phyloP scores from a whole-genome alignment of 2,888 invertebrate species.

The Hybos culiciformis region DNA sequence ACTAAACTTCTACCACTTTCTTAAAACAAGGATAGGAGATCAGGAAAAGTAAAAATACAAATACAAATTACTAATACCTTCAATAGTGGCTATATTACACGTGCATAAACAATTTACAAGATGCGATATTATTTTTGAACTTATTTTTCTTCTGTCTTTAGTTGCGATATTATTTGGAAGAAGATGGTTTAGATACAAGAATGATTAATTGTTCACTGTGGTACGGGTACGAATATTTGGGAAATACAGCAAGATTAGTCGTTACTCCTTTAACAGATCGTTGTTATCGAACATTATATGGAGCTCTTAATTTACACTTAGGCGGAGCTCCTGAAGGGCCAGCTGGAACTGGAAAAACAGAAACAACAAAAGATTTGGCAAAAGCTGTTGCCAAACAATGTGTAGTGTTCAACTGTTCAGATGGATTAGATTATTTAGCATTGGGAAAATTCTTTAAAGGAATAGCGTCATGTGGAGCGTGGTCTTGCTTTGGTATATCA shows the following conservation, averaged over 20 bases:
- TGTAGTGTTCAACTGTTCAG: constrained; percentile 93
- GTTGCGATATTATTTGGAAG: constrained; percentile 74
- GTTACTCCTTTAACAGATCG: constrained; percentile 90
- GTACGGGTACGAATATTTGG: constrained; percentile 92
- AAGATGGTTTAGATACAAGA: constrained; percentile 47
- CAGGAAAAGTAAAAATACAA: background rate
- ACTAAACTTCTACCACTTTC: too few relatives aligned
- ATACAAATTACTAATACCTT: too few relatives aligned
- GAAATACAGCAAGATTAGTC: constrained; percentile 74
- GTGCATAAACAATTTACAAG: too few relatives aligned
- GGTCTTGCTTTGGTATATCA: constrained; percentile 96
- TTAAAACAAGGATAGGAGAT: too few relatives aligned
- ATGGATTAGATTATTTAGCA: constrained; percentile 85
- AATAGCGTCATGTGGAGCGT: constrained; percentile 83
- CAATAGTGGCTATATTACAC: too few relatives aligned
- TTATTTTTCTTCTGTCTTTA: too few relatives aligned
- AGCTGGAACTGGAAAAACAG: constrained; percentile 78
- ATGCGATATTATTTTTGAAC: too few relatives aligned
- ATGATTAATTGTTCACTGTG: constrained; percentile 82
- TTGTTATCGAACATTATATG: constrained; percentile 83
- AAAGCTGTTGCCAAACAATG: constrained; percentile 94
- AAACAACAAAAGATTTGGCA: constrained; percentile 89
- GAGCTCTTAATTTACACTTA: constrained; percentile 78
- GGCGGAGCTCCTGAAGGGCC: constrained; percentile 77
- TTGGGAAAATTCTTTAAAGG: constrained; percentile 91